Conservation (phyloP, 30 jellyfish, hydroid and myxozoan genomes). For the Nemopilema nomurai region DNA sequence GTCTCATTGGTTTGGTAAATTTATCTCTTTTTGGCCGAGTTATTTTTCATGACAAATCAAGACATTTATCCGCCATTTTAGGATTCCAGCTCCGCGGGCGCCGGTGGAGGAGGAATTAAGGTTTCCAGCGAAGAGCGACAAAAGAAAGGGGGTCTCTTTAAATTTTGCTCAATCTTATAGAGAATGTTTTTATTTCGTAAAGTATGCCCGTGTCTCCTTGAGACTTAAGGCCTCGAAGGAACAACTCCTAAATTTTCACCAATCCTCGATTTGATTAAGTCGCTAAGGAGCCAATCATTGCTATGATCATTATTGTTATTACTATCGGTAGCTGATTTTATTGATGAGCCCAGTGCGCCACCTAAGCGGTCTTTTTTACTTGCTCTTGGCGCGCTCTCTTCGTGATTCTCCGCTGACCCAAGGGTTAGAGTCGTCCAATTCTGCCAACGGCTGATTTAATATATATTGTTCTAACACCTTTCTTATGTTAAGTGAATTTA, state of each 20-base stretch:
- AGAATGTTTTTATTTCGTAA: background rate
- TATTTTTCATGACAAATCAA: no score
- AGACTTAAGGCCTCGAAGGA: background rate
- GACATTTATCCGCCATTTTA: background rate
- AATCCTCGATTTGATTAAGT: background rate
- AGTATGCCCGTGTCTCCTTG: background rate
- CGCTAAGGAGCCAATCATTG: background rate
- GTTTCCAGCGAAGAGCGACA: conserved; percentile 46
- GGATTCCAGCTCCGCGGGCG: conserved; percentile 14
- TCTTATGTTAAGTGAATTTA: no score
- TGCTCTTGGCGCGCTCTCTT: background rate
- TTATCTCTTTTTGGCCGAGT: no score
- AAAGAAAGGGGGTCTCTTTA: conserved; percentile 48
- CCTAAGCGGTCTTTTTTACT: no score
- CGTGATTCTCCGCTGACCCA: background rate
- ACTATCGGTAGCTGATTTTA: background rate
- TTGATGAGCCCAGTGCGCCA: background rate
- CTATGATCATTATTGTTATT: background rate
- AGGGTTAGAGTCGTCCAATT: background rate
- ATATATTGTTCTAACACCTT: no score
- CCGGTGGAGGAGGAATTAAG: conserved; percentile 28
- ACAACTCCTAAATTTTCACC: background rate
- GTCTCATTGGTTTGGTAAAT: no score
- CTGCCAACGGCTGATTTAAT: no score
- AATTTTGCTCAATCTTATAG: conserved; percentile 57